Conservation (phyloP, 2,113 vertebrate genomes). For the Eublepharis macularius region DNA sequence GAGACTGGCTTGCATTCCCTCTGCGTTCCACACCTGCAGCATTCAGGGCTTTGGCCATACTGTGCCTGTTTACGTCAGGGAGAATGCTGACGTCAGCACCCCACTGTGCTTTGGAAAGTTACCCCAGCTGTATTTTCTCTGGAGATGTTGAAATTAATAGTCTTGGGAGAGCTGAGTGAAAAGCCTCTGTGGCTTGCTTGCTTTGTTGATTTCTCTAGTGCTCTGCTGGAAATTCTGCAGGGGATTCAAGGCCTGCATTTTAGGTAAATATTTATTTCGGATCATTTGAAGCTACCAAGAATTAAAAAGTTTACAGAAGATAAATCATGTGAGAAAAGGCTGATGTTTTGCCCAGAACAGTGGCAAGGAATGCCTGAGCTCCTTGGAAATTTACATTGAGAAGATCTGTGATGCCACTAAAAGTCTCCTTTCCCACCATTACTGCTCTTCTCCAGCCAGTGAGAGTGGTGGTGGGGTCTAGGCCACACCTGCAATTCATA, state of each 20-base stretch:
- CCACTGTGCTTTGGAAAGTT: slow-evolving; percentile 57
- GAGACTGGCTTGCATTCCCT: background rate
- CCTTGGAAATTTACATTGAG: background rate
- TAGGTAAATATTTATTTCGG: slow-evolving; percentile 61
- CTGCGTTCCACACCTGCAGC: background rate
- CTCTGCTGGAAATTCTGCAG: slow-evolving; percentile 50
- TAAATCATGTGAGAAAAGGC: background rate
- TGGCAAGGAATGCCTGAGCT: no score
- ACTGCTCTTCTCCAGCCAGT: no score
- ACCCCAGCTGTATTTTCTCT: slow-evolving; percentile 63
- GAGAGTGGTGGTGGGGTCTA: background rate
- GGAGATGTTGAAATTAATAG: slow-evolving; percentile 59
- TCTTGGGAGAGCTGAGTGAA: slow-evolving; percentile 59
- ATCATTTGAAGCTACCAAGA: slow-evolving; percentile 42
- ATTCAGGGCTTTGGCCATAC: slow-evolving; percentile 45
- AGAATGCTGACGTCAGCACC: slow-evolving; percentile 53
- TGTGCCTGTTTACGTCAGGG: slow-evolving; percentile 58
- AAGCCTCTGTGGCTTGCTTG: slow-evolving; percentile 53
- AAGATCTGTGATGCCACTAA: background rate
- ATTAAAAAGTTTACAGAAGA: background rate
- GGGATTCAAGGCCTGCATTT: slow-evolving; percentile 58
- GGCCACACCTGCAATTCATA: no score
- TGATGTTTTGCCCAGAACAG: background rate
- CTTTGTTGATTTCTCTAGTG: slow-evolving; percentile 57
- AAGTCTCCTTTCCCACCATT: no score